Evolutionary conservation across 2,888 invertebrate species (phyloP).

Genomic region (Dioctria linearis): DNA sequence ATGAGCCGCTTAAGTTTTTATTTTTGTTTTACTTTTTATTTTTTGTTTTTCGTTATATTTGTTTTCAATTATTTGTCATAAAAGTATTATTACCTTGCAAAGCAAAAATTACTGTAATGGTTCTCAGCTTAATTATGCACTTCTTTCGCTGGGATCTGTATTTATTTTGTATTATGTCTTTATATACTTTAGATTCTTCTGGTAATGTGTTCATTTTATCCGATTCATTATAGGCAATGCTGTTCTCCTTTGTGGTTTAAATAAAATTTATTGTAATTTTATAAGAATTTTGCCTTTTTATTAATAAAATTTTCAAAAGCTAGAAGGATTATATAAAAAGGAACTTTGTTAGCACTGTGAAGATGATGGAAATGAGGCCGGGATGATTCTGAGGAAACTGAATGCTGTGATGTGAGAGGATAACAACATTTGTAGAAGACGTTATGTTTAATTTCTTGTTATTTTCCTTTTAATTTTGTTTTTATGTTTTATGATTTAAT

Average conservation of each 20-base stretch:
- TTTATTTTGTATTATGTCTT: conserved; percentile 22
- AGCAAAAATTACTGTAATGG: conserved; percentile 9
- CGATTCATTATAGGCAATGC: conserved; percentile 39
- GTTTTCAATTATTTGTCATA: not conserved
- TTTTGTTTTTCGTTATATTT: not conserved
- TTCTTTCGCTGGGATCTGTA: conserved; percentile 19
- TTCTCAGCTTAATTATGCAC: conserved; percentile 11
- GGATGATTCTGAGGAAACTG: no score
- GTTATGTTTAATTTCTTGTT: no score
- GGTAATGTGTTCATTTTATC: conserved; percentile 21
- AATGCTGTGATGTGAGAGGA: no score
- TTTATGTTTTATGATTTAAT: no score
- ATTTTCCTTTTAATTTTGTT: no score
- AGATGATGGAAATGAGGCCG: no score
- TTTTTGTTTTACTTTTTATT: not conserved
- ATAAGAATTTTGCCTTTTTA: conserved; percentile 15
- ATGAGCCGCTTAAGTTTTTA: conserved; percentile 17
- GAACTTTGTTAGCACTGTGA: no score
- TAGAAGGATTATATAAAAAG: no score
- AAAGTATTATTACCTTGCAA: conserved; percentile 2
- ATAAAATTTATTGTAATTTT: conserved; percentile 45
- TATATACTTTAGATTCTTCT: conserved; percentile 12
- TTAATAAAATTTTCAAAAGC: not conserved
- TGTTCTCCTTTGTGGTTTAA: conserved; percentile 44
- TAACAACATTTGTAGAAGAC: no score